These are phyloP conservation scores for Myotis yumanensis DNA, from an alignment of 2,113 vertebrate genomes.

Conservation along the genomic window DNA sequence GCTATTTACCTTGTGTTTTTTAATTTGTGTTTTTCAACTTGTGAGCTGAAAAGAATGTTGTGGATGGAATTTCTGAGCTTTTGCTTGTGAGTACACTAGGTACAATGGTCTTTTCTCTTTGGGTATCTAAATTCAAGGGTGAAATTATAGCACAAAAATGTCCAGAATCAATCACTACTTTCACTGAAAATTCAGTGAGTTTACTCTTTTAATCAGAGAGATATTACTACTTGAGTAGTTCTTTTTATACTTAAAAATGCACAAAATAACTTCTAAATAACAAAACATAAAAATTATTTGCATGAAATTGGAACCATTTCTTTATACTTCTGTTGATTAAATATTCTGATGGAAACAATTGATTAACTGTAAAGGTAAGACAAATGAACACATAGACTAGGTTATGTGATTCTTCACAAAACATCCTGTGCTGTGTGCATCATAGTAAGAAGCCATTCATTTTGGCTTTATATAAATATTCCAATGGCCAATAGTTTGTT, in stretches of 20 bases:
- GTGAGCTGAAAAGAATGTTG: background rate
- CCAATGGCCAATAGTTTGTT: background rate
- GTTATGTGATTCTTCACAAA: fast-evolving
- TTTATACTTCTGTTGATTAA: background rate
- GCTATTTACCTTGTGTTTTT: background rate
- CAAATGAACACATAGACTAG: background rate
- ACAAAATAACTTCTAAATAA: background rate
- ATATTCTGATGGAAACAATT: background rate
- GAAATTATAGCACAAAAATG: background rate
- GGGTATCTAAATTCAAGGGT: background rate
- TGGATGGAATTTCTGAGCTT: background rate
- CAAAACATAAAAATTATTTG: background rate
- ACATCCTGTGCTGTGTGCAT: background rate
- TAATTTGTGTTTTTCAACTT: background rate
- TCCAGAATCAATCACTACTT: background rate
- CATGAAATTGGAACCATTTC: background rate
- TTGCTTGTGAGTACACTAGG: background rate
- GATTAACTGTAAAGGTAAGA: background rate
- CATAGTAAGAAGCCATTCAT: background rate
- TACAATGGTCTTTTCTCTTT: background rate
- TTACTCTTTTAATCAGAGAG: background rate
- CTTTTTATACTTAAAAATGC: background rate
- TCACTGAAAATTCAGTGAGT: background rate
- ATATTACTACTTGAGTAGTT: background rate
- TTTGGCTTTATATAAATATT: constrained; percentile 5